Evolutionary conservation across 2,113 vertebrate species (phyloP), one percentile per base, ranked within the genome.

Genomic region (Redunca redunca): DNA sequence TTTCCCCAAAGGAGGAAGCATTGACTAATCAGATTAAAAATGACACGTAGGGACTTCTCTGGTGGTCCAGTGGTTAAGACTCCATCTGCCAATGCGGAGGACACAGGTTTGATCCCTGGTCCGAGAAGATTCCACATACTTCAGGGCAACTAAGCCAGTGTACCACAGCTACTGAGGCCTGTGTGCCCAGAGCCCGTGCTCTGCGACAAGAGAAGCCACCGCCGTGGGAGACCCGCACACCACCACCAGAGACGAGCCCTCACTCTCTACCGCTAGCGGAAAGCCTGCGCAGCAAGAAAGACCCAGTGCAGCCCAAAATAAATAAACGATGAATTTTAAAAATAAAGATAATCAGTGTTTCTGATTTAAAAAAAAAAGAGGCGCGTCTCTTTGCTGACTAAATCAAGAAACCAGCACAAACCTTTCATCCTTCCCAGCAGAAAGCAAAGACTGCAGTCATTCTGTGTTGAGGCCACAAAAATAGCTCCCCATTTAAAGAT

Each of bases 371-470:
- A 40, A 40, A 40, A 40, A 40, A 40, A 40, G 40, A 98, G 91
- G 33, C 36, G 91, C 23, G 36, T 98, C 98, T 95, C 90, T 96
- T 96, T 97, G 91, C 98, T 98, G 97, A 97, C n/a, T 98, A 98
- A 98, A 98, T 98, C 98, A 98, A 97, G 91, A 98, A 98, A 95
- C 94, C 98, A 98, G 94, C 94, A 98, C 96, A 98, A 98, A 90
- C 52, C 71, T 96, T 98, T 98, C 95, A 97, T 98, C 98, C 92
- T 97, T 98, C 97, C 71, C 96, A 96, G 96, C 40, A 98, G 94
- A 98, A 97, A 98, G 92, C 50, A 94, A 95, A 97, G 97, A 74
- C 96, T 97, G 97, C 94, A 92, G 97, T 90, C 97, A 98, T 96
- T 78, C 89, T 96, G 95, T 98, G 97, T 96, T 98, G 97, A 98